Evolutionary conservation across 2,113 vertebrate species (phyloP), one percentile per base, ranked within the genome.

Genomic region (Nipponia nippon): DNA sequence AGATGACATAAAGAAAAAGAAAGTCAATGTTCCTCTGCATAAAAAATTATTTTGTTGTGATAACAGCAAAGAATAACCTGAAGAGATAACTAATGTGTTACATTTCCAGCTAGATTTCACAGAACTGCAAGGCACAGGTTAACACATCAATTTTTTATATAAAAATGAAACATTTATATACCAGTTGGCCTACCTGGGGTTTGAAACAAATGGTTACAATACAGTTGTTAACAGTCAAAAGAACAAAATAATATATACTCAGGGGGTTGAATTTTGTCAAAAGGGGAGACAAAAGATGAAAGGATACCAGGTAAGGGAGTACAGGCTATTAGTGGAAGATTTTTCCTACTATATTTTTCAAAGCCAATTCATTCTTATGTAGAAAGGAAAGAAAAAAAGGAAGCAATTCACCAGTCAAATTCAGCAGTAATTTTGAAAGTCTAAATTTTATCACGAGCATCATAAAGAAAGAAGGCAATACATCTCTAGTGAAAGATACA

Each of bases 21-120:
- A 32, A 4, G 3, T 14, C 11, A 2, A 42, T 46, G 19, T 25
- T 56, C 36, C 4, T 36, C 13, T 34, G 5, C 3, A 1, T 58
- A 70, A 76, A 71, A 90, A 70, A 38, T 3, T 3, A 34, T 40
- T 29, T 63, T 78, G 5, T 14, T 44, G 36, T 62, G 36, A 34
- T 27, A 69, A 7, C 21, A 83, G 21, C 14, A 62, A 82, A 65
- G 20, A 83, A 72, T 50, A 86, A 38, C 9, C 38, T 36, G 52
- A 62, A 46, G 22, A 86, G 5, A 40, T 1, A 77, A 25, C 26
- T 49, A 11, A 23, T n/a, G 14, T 3, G 1, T 6, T 80, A 38
- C 13, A 58, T 75, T 83, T 83, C 27, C 56, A 62, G 17, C 13
- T 49, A 40, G 10, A 80, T 80, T 77, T 76, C 38, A 46, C 6